Evolutionary conservation across 2,113 vertebrate species (phyloP).

Genomic region (Isichthys henryi): DNA sequence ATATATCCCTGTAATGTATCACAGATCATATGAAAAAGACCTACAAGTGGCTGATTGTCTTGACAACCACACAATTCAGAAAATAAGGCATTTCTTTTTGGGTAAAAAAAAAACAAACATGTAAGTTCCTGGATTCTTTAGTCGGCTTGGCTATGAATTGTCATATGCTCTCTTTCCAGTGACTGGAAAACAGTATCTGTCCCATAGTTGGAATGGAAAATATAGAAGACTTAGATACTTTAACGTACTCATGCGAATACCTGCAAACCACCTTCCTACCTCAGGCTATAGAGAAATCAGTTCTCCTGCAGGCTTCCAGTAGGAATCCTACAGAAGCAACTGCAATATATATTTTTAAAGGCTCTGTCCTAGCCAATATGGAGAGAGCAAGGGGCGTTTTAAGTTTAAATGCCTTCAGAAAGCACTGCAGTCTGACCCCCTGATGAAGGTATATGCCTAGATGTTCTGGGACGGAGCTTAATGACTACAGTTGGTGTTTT

Average conservation of each 20-base stretch:
- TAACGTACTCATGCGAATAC: not conserved
- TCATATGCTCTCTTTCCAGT: not conserved
- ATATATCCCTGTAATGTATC: not conserved
- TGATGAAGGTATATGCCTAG: not conserved
- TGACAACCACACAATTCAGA: not conserved
- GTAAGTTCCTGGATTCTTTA: not conserved
- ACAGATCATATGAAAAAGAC: not conserved
- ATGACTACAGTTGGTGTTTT: not conserved
- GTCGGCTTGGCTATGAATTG: not conserved
- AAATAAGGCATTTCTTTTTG: not conserved
- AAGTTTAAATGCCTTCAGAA: not conserved
- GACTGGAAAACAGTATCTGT: not conserved
- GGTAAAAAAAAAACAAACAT: not conserved
- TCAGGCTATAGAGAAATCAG: not conserved
- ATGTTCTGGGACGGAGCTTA: not conserved
- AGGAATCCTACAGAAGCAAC: not conserved
- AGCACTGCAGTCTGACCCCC: not conserved
- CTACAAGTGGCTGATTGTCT: not conserved
- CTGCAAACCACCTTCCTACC: not conserved
- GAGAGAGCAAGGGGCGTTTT: not conserved
- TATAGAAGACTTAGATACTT: not conserved
- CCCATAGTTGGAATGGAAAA: not conserved
- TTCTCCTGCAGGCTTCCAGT: not conserved
- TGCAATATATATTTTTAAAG: not conserved
- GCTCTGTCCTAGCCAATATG: not conserved